Conservation (phyloP, 2,888 invertebrate species). For the Caenorhabditis sp. region DNA sequence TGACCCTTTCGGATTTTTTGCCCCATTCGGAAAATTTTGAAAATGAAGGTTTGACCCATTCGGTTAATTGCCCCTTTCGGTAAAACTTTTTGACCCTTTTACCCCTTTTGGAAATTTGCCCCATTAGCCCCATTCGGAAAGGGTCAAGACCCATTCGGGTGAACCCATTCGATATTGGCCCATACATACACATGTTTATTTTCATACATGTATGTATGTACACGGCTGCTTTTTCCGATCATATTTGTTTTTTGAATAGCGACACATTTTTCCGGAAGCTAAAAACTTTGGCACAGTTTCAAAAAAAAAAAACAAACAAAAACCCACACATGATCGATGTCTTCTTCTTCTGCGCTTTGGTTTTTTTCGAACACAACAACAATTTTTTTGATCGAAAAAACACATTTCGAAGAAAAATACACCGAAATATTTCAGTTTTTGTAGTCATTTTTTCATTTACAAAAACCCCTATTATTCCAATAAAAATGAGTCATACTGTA, state of each 20-base stretch:
- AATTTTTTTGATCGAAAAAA: background rate
- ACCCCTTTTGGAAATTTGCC: too few species aligned
- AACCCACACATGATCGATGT: background rate
- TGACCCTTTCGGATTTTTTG: too few species aligned
- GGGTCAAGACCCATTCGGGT: too few species aligned
- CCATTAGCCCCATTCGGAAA: too few species aligned
- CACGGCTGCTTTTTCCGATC: background rate
- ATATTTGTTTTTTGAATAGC: background rate
- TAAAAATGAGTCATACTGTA: constrained; percentile 8
- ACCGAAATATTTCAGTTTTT: constrained; percentile 10
- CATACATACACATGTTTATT: background rate
- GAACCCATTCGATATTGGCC: too few species aligned
- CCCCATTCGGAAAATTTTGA: too few species aligned
- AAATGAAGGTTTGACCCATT: too few species aligned
- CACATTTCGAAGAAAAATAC: background rate
- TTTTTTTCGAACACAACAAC: background rate
- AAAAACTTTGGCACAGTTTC: too few species aligned
- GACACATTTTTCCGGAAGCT: background rate
- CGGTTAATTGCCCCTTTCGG: too few species aligned
- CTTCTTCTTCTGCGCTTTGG: background rate
- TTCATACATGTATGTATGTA: background rate
- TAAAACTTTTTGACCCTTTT: too few species aligned
- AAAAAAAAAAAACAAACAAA: too few species aligned
- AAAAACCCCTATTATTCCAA: background rate
- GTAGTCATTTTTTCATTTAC: constrained; percentile 13